These are phyloP conservation scores for Vulpes vulpes DNA, from an alignment of 2,113 vertebrate genomes.

Conservation along the genomic window DNA sequence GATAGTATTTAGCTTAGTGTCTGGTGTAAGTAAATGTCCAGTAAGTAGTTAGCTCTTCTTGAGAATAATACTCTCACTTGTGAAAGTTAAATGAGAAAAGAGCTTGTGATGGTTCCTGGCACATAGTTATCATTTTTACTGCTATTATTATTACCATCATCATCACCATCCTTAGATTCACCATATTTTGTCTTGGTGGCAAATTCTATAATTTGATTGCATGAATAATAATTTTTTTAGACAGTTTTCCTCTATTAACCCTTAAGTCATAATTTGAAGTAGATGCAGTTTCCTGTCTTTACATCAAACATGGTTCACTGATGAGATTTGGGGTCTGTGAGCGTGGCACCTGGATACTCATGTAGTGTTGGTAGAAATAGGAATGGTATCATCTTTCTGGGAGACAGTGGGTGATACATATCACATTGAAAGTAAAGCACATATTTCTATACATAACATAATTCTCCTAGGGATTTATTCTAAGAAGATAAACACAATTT, in stretches of 20 bases:
- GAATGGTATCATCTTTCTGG: background rate
- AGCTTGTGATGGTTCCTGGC: background rate
- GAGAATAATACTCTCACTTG: background rate
- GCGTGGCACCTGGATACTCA: background rate
- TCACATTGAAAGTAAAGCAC: background rate
- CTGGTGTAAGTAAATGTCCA: background rate
- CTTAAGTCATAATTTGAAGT: constrained; percentile 1
- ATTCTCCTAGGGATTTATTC: constrained; percentile 29
- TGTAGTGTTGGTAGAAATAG: background rate
- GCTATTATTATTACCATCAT: background rate
- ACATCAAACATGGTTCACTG: background rate
- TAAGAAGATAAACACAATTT: constrained; percentile 15
- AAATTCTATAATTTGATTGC: background rate
- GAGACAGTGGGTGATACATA: background rate
- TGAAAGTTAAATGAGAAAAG: background rate
- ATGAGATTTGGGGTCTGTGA: background rate
- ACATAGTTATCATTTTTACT: background rate
- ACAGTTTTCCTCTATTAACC: background rate
- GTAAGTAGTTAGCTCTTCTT: background rate
- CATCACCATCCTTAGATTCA: background rate
- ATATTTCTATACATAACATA: background rate
- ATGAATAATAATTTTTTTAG: background rate
- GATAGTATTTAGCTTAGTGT: background rate
- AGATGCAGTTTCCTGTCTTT: constrained; percentile 26
- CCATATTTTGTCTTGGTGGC: background rate